A percentile compares a stretch with the other conserved stretches of the same genome.
Conservation (phyloP, 1,140 invertebrate genomes). For the Steinernema khuongi region DNA sequence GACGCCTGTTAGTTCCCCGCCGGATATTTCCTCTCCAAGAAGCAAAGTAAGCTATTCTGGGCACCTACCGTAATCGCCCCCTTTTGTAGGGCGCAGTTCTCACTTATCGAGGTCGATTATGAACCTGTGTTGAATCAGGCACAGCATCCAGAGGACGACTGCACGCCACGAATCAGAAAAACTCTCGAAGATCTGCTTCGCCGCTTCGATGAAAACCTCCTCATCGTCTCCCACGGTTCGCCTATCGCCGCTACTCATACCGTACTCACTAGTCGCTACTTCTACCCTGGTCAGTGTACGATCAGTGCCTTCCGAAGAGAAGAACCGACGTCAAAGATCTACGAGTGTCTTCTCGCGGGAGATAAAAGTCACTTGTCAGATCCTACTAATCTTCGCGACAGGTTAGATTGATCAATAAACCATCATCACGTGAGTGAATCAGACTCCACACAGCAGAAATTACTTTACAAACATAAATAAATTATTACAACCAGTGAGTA, state of each 20-base stretch:
- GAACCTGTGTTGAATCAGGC: slow-evolving; percentile 14
- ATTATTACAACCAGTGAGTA: no score
- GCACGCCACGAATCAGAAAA: slow-evolving; percentile 13
- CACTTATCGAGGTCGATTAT: slow-evolving; percentile 20
- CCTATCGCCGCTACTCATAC: slow-evolving; percentile 28
- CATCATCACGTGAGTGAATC: no score
- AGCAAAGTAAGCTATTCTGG: slow-evolving; percentile 13
- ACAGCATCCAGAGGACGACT: slow-evolving; percentile 15
- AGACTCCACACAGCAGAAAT: no score
- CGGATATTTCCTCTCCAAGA: slow-evolving; percentile 12
- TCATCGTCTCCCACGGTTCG: slow-evolving; percentile 32
- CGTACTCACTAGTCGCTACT: not conserved
- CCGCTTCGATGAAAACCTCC: slow-evolving; percentile 20
- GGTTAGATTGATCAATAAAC: no score
- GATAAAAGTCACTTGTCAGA: not conserved
- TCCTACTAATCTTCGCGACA: not conserved
- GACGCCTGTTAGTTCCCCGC: slow-evolving; percentile 19
- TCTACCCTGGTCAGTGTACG: slow-evolving; percentile 32
- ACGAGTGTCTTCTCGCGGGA: not conserved
- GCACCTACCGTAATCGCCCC: not conserved
- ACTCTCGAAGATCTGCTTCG: slow-evolving; percentile 6
- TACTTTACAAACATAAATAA: no score
- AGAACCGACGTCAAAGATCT: not conserved
- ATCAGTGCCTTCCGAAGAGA: slow-evolving; percentile 11
- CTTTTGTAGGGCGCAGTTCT: slow-evolving; percentile 19